Conservation (phyloP, 2,888 invertebrate genomes). For the Spilarctia lutea region DNA sequence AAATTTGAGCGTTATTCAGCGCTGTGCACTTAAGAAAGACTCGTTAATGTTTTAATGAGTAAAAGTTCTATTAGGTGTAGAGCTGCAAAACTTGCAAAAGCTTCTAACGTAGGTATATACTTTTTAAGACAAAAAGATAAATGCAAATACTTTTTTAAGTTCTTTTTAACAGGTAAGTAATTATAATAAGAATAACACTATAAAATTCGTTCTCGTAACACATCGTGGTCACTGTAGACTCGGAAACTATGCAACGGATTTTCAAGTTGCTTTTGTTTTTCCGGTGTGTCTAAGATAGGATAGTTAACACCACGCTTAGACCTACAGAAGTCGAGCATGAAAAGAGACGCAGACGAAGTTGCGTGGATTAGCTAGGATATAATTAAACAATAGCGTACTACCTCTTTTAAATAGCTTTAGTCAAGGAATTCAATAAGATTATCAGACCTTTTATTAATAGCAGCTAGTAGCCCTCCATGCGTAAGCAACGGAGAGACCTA, state of each 20-base stretch:
- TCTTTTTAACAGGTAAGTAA: neutral
- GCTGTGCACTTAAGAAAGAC: neutral
- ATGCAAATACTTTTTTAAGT: neutral
- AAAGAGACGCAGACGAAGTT: no score
- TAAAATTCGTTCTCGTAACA: neutral
- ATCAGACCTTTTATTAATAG: neutral
- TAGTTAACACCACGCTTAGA: no score
- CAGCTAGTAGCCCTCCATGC: no score
- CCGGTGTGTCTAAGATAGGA: no score
- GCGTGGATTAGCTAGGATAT: neutral
- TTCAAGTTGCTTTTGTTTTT: no score
- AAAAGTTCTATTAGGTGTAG: conserved; percentile 6
- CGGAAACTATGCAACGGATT: no score
- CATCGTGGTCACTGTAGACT: no score
- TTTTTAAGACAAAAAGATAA: neutral
- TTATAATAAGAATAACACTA: neutral
- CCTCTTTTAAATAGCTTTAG: neutral
- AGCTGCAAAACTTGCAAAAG: neutral
- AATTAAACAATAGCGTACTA: neutral
- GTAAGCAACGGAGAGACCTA: no score
- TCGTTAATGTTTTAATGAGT: conserved; percentile 23
- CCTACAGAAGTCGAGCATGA: no score
- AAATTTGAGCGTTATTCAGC: conserved; percentile 18
- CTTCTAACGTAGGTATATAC: neutral
- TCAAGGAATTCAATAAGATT: neutral